Evolutionary conservation across 2,888 invertebrate genomes (phyloP).

Genomic region (Tachina lurida): DNA sequence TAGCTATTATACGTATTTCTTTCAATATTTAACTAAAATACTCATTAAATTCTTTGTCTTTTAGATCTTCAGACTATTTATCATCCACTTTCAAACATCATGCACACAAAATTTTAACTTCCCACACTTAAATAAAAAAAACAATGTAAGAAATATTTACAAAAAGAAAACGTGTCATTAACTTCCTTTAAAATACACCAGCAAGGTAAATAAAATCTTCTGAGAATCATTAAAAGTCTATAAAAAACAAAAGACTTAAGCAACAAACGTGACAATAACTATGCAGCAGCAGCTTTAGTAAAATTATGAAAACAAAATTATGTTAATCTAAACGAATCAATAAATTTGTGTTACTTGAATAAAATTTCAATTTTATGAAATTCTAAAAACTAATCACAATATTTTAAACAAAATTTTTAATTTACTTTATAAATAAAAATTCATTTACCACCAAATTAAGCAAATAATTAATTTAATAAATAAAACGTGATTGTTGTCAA

Average conservation of each 20-base stretch:
- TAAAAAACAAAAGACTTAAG: conserved; percentile 55
- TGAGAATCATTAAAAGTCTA: not conserved
- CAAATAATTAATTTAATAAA: conserved; percentile 18
- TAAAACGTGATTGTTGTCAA: conserved; percentile 60
- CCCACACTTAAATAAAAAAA: conserved; percentile 50
- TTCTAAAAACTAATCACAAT: not conserved
- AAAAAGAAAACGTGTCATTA: conserved; percentile 60
- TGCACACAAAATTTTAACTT: conserved; percentile 29
- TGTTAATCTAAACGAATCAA: not conserved
- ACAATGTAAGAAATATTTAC: conserved; percentile 14
- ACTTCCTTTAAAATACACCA: conserved; percentile 55
- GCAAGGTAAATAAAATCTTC: not conserved
- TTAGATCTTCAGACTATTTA: conserved; percentile 3
- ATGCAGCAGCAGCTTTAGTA: not conserved
- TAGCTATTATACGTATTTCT: not conserved
- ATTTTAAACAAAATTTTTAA: conserved; percentile 15
- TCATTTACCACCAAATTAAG: conserved; percentile 26
- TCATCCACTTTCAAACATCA: conserved; percentile 10
- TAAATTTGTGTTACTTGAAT: not conserved
- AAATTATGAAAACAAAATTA: not conserved
- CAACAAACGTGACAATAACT: conserved; percentile 28
- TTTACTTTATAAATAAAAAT: conserved; percentile 36
- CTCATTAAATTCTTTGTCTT: not conserved
- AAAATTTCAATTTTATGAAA: not conserved
- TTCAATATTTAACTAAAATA: not conserved